A percentile compares a stretch with the other conserved stretches of the same genome.
These are phyloP conservation scores for Thereva nobilitata DNA, from an alignment of 2,888 invertebrate species.

Conservation along the genomic window DNA sequence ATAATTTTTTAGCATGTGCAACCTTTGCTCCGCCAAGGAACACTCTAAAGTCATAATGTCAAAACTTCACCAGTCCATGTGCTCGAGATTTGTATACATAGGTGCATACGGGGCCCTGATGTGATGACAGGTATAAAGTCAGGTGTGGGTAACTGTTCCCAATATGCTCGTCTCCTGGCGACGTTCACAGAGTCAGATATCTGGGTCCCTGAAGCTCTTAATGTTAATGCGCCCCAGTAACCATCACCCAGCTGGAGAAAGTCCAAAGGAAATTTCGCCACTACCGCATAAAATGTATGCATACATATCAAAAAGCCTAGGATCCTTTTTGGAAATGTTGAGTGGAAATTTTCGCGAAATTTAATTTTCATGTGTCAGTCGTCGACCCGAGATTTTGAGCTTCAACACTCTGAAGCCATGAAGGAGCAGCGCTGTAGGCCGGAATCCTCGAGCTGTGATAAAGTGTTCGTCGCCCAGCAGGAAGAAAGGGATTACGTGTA, in stretches of 20 bases:
- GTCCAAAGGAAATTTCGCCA: constrained; percentile 8
- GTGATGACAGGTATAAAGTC: no score
- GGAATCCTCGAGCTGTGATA: constrained; percentile 4
- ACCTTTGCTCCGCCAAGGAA: no score
- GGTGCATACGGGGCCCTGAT: no score
- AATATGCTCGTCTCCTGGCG: no score
- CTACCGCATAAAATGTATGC: constrained; percentile 6
- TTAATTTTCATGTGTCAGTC: constrained; percentile 37
- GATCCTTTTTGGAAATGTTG: constrained; percentile 14
- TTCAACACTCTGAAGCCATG: not conserved
- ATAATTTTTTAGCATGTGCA: no score
- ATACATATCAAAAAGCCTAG: constrained; percentile 7
- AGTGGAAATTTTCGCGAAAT: constrained; percentile 35
- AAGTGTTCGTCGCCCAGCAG: not conserved
- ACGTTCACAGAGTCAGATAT: no score
- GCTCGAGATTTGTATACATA: no score
- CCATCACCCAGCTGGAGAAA: not conserved
- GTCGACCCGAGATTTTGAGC: not conserved
- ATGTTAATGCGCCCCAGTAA: not conserved
- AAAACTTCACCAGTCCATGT: no score
- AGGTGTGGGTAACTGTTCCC: no score
- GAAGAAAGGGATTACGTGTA: not conserved
- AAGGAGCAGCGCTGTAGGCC: not conserved
- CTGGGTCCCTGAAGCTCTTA: no score
- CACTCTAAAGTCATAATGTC: no score